Evolutionary conservation across 2,888 invertebrate genomes (phyloP).

Genomic region (Drosophila falleni): DNA sequence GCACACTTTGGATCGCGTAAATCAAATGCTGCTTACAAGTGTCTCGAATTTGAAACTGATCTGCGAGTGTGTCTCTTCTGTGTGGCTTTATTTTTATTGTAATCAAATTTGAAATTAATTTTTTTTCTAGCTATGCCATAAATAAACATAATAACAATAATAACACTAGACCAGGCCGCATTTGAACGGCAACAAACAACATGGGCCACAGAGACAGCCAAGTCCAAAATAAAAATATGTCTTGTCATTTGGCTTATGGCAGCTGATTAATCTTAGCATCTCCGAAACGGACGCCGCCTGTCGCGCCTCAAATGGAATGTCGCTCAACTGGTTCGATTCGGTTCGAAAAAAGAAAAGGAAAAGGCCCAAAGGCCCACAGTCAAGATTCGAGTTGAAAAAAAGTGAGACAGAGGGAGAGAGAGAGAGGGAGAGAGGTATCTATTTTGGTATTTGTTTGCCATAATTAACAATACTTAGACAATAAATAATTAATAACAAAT

Average conservation of each 20-base stretch:
- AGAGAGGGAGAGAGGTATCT: slow-evolving; percentile 31
- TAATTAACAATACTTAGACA: slow-evolving; percentile 70
- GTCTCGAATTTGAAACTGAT: slow-evolving; percentile 32
- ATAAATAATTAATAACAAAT: slow-evolving; percentile 76
- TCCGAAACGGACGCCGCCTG: slow-evolving; percentile 66
- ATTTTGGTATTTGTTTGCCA: slow-evolving; percentile 57
- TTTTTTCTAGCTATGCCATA: slow-evolving; percentile 64
- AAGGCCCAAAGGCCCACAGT: slow-evolving; percentile 55
- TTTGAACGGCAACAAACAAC: slow-evolving; percentile 37
- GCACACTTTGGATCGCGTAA: slow-evolving; percentile 58
- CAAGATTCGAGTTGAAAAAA: neutral
- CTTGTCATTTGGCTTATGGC: slow-evolving; percentile 80
- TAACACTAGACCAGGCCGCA: slow-evolving; percentile 52
- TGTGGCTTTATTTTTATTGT: slow-evolving; percentile 73
- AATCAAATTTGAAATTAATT: slow-evolving; percentile 80
- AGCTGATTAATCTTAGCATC: slow-evolving; percentile 80
- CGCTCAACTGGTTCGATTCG: slow-evolving; percentile 73
- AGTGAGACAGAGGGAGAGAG: slow-evolving; percentile 20
- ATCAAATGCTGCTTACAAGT: slow-evolving; percentile 71
- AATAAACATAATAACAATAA: slow-evolving; percentile 76
- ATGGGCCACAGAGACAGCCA: slow-evolving; percentile 29
- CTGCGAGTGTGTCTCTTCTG: slow-evolving; percentile 18
- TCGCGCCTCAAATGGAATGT: slow-evolving; percentile 76
- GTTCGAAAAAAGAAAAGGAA: slow-evolving; percentile 54
- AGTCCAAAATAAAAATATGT: slow-evolving; percentile 64